These are phyloP conservation scores for Oostethus manadensis DNA, from an alignment of 2,113 vertebrate genomes.

Conservation along the genomic window DNA sequence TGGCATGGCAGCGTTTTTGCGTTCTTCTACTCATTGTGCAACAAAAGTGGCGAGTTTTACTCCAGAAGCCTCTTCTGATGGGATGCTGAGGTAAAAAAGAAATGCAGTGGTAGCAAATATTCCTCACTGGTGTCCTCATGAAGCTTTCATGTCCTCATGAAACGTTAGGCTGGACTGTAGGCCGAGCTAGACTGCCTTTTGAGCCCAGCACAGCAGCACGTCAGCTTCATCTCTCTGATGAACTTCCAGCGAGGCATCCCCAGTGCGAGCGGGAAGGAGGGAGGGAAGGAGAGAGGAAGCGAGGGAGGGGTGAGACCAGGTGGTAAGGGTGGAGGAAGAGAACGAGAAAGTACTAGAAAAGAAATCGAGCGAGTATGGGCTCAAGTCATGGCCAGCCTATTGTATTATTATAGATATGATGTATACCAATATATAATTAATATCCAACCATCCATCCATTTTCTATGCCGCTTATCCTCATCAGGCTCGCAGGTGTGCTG, in stretches of 20 bases:
- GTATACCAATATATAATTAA: no score
- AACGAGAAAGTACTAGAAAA: constrained; percentile 29
- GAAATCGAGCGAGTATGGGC: constrained; percentile 15
- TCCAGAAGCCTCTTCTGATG: not conserved
- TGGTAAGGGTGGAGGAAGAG: constrained; percentile 32
- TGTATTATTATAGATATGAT: no score
- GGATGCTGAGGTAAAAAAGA: not conserved
- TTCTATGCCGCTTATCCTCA: no score
- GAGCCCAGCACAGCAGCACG: constrained; percentile 51
- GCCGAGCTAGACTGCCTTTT: not conserved
- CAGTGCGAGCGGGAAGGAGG: constrained; percentile 2
- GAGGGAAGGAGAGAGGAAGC: constrained; percentile 19
- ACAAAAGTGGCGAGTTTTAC: not conserved
- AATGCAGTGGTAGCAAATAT: not conserved
- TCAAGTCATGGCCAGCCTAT: no score
- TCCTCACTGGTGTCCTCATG: no score
- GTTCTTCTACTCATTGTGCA: not conserved
- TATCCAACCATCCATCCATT: no score
- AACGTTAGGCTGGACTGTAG: not conserved
- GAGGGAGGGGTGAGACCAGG: not conserved
- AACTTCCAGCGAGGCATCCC: constrained; percentile 41
- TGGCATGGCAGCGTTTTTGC: not conserved
- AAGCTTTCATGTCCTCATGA: no score
- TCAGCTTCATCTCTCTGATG: constrained; percentile 15
- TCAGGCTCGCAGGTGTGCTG: no score